A percentile compares a stretch with the other conserved stretches of the same genome.
Evolutionary conservation across 2,113 vertebrate species (phyloP).

Genomic region (Thomomys bottae): DNA sequence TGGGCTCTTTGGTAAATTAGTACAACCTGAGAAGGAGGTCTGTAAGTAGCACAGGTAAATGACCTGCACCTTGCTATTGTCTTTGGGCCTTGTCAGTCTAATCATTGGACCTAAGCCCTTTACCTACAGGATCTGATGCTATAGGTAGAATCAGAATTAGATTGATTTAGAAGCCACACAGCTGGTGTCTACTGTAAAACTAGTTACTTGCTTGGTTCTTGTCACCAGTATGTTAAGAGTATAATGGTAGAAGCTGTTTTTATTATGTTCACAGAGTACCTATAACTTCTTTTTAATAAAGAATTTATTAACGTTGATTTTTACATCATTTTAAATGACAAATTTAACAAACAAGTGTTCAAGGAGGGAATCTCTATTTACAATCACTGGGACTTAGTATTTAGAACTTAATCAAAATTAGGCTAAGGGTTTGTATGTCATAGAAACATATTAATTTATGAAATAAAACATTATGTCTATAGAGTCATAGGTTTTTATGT

Average conservation of each 20-base stretch:
- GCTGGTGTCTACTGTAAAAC: too few species aligned
- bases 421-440: too few species aligned
- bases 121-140: background rate
- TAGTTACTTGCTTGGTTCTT: background rate
- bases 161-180: background rate
- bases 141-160: background rate
- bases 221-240: background rate
- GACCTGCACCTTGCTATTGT: background rate
- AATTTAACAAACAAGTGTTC: too few species aligned
- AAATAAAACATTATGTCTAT: too few species aligned
- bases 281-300: background rate
- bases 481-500: too few species aligned
- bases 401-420: too few species aligned
- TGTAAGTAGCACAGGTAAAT: background rate
- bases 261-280: background rate
- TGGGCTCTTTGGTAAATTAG: background rate
- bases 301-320: too few species aligned
- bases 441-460: too few species aligned
- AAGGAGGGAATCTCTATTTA: too few species aligned
- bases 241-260: background rate
- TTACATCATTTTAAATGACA: too few species aligned
- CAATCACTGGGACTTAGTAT: too few species aligned
- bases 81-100: background rate
- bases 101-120: background rate
- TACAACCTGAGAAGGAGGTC: background rate